A percentile compares a stretch with the other conserved stretches of the same genome.
Conservation (phyloP, 2,113 vertebrate species). For the Bothrops jararaca region DNA sequence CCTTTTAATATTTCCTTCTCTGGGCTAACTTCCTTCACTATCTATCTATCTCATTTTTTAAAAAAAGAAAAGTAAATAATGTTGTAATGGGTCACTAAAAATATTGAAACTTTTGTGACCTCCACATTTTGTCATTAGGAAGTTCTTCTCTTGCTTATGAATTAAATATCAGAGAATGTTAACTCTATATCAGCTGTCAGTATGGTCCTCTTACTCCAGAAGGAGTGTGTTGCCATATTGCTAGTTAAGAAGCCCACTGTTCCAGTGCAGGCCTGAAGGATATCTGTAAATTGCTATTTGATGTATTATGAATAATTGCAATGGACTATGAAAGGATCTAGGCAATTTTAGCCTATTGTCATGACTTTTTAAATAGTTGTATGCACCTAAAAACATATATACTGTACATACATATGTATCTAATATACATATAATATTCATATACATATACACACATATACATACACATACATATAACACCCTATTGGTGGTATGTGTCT, state of each 20-base stretch:
- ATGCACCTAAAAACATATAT: neutral
- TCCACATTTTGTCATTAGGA: neutral
- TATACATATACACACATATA: too few species aligned
- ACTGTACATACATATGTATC: neutral
- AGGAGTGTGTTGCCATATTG: neutral
- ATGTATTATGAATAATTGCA: neutral
- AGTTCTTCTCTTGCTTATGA: neutral
- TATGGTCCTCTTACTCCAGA: neutral
- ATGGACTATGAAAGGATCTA: neutral
- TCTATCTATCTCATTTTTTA: too few species aligned
- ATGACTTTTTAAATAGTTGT: neutral
- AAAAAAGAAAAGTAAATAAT: neutral
- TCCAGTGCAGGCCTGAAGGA: neutral
- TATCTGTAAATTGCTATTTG: neutral
- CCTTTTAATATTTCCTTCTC: too few species aligned
- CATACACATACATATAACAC: neutral
- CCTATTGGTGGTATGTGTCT: neutral
- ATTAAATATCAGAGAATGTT: neutral
- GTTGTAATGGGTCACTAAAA: neutral
- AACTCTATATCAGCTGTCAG: neutral
- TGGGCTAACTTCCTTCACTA: too few species aligned
- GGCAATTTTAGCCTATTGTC: neutral
- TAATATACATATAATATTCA: neutral
- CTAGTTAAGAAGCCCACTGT: neutral
- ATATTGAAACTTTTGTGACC: neutral